Base-by-base conservation (phyloP, 2,888 invertebrate species). In the Alentia gelatinosa region DNA sequence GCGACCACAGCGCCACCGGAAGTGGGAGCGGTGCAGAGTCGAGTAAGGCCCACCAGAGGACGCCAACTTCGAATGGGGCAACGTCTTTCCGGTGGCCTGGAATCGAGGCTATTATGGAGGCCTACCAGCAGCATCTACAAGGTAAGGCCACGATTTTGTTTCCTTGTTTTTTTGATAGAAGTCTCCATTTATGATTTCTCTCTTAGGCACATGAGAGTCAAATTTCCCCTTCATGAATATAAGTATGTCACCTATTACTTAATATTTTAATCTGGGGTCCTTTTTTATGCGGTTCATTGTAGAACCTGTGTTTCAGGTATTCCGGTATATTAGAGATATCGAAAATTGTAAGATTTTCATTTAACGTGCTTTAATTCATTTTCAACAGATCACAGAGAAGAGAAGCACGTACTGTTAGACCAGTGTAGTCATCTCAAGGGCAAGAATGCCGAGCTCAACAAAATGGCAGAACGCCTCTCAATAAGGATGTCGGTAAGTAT, bases 41-140 rank as follows among this genome's bases (percentile, higher is more conserved):
- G 0, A 56, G 37, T 19, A 42, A 89, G 63, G 5, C 1, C 4
- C 89, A 35, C 37, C 79, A 5, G 47, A 47, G 26, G 83, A 33
- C 47, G 26, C 33, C 47, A 1, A 47, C 86, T 0, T 33, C 47
- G 23, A 79, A 40, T 15, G 89, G 68, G 15, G 7, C 75, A 5
- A 30, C 79, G 26, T 9, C 79, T 33, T 75, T 91, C n/a, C 91
- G 92, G n/a, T 96, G 96, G 96, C 96, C 96, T 23, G 96, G 96
- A 23, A 94, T 96, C 23, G 96, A 95, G 91, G 94, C 94, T 35
- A 93, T 96, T 19, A 94, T 96, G 93, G 95, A 95, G 90, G 94
- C 96, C 0, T 96, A 96, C 92, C 95, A 92, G 47, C 90, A 89
- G 68, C 91, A 92, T 42, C 30, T 79, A 39, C 91, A 92, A 91